Base-by-base conservation (phyloP, 2,797 vertebrate genomes). In the Psittacula echo region DNA sequence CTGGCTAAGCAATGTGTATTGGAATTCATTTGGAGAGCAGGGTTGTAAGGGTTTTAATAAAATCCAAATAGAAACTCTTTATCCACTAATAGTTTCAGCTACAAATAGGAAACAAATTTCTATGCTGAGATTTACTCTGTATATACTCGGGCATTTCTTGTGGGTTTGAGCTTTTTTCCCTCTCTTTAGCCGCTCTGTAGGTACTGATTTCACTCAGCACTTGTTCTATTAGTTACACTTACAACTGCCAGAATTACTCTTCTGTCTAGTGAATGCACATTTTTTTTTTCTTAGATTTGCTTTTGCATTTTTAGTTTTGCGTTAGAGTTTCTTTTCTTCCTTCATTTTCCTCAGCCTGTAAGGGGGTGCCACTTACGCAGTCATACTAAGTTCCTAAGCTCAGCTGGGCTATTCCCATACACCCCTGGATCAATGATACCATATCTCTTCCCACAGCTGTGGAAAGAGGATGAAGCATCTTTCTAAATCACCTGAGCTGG, bases 91-190 rank as follows among this genome's bases (percentile, higher is more conserved):
- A 90, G 81, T 80, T 92, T 77, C 78, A 87, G 81, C 81, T 94
- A 95, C 96, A 94, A 95, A 95, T 91, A 97, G 90, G 72, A 72
- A 85, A 77, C 68, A 83, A 77, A 61, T 94, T 87, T 93, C 86
- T 87, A 68, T 89, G 92, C 72, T 58, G 76, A 91, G 87, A 87
- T 87, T 92, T 95, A 72, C n/a, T 87, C 78, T 89, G 82, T 62
- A 37, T 75, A 60, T 58, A 47, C 65, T 82, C 27, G 30, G 48
- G 37, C 37, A 71, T 77, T 44, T 77, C 50, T 85, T 60, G 76
- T 32, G 61, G 72, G 23, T 74, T 94, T 80, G 60, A 85, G 88
- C n/a, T 73, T 45, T 74, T 68, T 44, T 41, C 45, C 39, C 41
- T 71, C 64, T 39, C 75, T 85, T 78, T 51, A 81, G 86, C 73